A percentile compares a stretch with the other conserved stretches of the same genome.
These are phyloP conservation scores for Microplitis manilae DNA, from an alignment of 2,888 invertebrate species.

Conservation along the genomic window DNA sequence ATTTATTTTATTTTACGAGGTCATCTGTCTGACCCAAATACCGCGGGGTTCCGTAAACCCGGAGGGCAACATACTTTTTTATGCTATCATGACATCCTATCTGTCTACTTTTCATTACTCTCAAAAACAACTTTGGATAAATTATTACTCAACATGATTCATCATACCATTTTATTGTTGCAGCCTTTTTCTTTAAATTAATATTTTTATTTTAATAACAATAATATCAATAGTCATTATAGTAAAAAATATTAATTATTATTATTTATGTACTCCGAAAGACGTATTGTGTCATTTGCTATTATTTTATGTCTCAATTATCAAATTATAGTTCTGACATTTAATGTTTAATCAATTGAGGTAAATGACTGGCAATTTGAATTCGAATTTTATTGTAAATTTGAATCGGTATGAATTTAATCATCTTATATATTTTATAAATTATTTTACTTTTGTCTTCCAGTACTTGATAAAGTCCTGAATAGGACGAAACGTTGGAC, in stretches of 20 bases:
- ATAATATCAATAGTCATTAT: not conserved
- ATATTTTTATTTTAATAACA: not conserved
- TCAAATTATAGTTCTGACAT: no score
- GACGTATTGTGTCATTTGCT: not conserved
- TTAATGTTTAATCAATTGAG: no score
- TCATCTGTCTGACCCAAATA: slow-evolving; percentile 44
- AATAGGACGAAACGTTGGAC: no score
- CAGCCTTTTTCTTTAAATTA: not conserved
- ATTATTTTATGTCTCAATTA: no score
- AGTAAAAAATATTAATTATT: not conserved
- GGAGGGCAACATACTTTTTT: slow-evolving; percentile 20
- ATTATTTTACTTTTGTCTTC: no score
- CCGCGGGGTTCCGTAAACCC: slow-evolving; percentile 36
- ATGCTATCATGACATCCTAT: slow-evolving; percentile 6
- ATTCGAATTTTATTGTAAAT: no score
- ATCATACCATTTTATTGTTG: not conserved
- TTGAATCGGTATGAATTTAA: no score
- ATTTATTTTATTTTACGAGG: slow-evolving; percentile 35
- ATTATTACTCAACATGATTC: slow-evolving; percentile 16
- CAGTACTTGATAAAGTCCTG: no score
- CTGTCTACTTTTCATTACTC: slow-evolving; percentile 22
- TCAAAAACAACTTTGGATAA: slow-evolving; percentile 18
- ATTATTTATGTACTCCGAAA: not conserved
- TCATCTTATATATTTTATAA: no score
- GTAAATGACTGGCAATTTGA: no score